These are phyloP conservation scores for Globodera ellingtonae DNA, from an alignment of 1,140 invertebrate species.

Conservation along the genomic window DNA sequence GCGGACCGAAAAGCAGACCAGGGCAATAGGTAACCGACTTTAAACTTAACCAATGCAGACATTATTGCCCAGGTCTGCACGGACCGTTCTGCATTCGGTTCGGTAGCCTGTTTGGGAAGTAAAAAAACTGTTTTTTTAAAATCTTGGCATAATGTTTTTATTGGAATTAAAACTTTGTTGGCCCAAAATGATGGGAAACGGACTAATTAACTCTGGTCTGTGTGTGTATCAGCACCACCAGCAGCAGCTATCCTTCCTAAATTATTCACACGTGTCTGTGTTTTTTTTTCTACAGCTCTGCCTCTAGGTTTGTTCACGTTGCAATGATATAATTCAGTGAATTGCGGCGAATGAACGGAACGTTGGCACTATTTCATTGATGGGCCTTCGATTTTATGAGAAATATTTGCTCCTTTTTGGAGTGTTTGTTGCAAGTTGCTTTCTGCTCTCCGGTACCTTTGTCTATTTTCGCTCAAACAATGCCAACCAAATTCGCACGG, in stretches of 20 bases:
- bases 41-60: too few relatives aligned
- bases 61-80: too few relatives aligned
- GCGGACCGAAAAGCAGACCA: too few relatives aligned
- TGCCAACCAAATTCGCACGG: background rate
- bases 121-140: background rate
- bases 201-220: too few relatives aligned
- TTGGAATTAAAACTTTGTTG: background rate
- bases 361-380: conserved; percentile 9
- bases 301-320: background rate
- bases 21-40: too few relatives aligned
- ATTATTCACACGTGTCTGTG: too few relatives aligned
- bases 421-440: conserved; percentile 19
- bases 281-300: too few relatives aligned
- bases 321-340: background rate
- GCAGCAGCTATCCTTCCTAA: too few relatives aligned
- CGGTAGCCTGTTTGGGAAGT: too few relatives aligned
- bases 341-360: conserved; percentile 1
- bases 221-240: too few relatives aligned
- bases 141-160: background rate
- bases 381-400: conserved; percentile 37
- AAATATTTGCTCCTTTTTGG: conserved; percentile 37
- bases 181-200: too few relatives aligned
- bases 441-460: conserved; percentile 19
- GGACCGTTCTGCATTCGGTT: too few relatives aligned
- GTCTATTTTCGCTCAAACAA: conserved; percentile 10